These are phyloP conservation scores for Vipera latastei DNA, from an alignment of 2,797 vertebrate genomes.

Conservation along the genomic window DNA sequence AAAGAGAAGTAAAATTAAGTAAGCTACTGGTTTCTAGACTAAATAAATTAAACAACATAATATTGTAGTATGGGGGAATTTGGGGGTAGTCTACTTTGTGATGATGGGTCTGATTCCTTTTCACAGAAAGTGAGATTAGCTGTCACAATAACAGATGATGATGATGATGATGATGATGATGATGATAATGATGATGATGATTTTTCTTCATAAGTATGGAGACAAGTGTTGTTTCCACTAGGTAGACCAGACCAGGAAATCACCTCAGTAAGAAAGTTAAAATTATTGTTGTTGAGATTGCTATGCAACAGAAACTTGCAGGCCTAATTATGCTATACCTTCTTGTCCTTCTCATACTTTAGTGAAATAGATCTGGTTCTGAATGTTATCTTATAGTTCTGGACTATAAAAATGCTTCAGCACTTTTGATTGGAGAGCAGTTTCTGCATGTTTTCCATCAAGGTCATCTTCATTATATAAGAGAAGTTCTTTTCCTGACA, in stretches of 20 bases:
- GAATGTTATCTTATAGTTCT: neutral
- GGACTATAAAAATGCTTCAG: neutral
- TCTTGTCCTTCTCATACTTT: neutral
- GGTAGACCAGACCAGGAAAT: neutral
- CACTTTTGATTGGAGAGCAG: neutral
- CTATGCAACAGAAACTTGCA: neutral
- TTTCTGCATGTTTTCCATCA: neutral
- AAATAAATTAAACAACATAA: neutral
- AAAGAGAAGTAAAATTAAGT: neutral
- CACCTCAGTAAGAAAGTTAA: neutral
- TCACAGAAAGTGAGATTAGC: neutral
- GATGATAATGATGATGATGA: too few species aligned
- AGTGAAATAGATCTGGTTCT: neutral
- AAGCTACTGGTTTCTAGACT: neutral
- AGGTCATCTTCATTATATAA: neutral
- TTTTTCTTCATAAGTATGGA: neutral
- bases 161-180: neutral
- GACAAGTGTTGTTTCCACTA: neutral
- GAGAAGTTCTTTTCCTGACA: neutral
- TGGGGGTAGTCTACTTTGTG: neutral
- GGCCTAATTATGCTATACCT: neutral
- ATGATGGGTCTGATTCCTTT: neutral
- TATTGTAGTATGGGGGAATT: neutral
- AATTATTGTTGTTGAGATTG: neutral
- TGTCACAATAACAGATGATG: neutral